Evolutionary conservation across 2,888 invertebrate genomes (phyloP).

Genomic region (Thecophora atra): DNA sequence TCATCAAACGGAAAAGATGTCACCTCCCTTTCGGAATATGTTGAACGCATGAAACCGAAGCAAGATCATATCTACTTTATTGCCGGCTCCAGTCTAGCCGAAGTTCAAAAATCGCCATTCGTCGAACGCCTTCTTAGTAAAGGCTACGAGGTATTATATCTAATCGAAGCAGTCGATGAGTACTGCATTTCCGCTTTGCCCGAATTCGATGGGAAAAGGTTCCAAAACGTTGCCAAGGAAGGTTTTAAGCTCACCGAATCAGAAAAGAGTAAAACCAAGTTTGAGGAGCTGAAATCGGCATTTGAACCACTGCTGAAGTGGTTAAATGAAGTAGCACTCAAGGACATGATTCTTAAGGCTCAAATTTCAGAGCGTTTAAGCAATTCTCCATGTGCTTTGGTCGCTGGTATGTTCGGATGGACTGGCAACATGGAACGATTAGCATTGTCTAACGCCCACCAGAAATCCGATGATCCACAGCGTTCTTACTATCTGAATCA

Average conservation of each 20-base stretch:
- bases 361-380: conserved; percentile 87
- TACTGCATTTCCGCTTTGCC: conserved; percentile 96
- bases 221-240: conserved; percentile 99
- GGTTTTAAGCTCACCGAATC: conserved; percentile 86
- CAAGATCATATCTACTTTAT: conserved; percentile 97
- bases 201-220: conserved; percentile 98
- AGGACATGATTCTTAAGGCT: conserved; percentile 82
- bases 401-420: conserved; percentile 97
- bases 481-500: conserved; percentile 87
- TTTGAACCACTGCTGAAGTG: conserved; percentile 92
- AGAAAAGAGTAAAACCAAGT: conserved; percentile 75
- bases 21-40: conserved; percentile 88
- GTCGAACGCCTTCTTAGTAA: conserved; percentile 92
- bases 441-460: conserved; percentile 94
- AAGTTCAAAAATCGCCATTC: conserved; percentile 92
- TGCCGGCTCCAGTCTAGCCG: conserved; percentile 86
- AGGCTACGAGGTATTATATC: conserved; percentile 94
- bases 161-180: conserved; percentile 98
- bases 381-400: conserved; percentile 94
- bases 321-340: conserved; percentile 84
- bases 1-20: conserved; percentile 75
- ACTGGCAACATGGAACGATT: conserved; percentile 99
- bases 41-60: conserved; percentile 92
- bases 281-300: conserved; percentile 78
- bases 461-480: conserved; percentile 92